Evolutionary conservation across 2,797 vertebrate genomes (phyloP).

Genomic region (Bucorvus abyssinicus): DNA sequence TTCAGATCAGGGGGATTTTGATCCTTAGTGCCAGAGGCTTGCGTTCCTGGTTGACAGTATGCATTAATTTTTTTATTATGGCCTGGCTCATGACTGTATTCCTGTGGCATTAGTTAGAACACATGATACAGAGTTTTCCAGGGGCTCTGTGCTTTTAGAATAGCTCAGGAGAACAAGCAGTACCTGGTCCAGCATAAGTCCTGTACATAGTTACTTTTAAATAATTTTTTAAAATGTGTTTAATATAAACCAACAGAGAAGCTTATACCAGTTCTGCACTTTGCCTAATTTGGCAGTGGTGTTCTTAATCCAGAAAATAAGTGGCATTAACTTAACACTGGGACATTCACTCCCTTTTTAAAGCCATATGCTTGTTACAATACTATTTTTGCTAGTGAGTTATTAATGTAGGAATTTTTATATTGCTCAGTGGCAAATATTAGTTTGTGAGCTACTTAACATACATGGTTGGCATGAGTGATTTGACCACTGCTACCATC

Average conservation of each 20-base stretch:
- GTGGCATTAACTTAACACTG: rapidly evolving
- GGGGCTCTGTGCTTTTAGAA: neutral
- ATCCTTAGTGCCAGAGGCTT: neutral
- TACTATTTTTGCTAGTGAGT: neutral
- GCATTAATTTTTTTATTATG: neutral
- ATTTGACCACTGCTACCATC: neutral
- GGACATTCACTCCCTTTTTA: too few relatives aligned
- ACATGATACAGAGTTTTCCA: neutral
- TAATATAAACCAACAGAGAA: neutral
- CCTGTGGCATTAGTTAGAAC: neutral
- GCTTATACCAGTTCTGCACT: neutral
- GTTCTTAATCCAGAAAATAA: neutral
- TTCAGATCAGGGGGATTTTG: neutral
- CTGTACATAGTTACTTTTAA: neutral
- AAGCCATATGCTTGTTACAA: neutral
- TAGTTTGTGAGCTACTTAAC: neutral
- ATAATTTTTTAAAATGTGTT: neutral
- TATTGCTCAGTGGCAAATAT: neutral
- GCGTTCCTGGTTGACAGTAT: rapidly evolving
- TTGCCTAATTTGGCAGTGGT: rapidly evolving
- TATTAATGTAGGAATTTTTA: neutral
- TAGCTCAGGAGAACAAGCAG: neutral
- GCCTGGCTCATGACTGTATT: neutral
- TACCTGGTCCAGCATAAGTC: neutral
- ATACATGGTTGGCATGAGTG: neutral